Evolutionary conservation across 2,888 invertebrate genomes (phyloP).

Genomic region (Lepidocyrtinus sp.): DNA sequence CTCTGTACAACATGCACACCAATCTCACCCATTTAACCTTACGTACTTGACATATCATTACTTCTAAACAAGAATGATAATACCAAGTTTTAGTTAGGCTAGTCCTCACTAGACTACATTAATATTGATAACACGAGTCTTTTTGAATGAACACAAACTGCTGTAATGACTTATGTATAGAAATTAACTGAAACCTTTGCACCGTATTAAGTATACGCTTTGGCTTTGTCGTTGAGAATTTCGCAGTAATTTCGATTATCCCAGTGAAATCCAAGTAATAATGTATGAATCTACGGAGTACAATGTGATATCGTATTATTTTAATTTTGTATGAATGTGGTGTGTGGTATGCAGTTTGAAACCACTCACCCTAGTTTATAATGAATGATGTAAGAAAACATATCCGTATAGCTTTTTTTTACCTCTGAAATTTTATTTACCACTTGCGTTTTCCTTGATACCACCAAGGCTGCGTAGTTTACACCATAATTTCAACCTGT

Average conservation of each 20-base stretch:
- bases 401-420: conserved; percentile 27
- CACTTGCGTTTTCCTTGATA: conserved; percentile 36
- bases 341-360: no score
- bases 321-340: conserved; percentile 1
- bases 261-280: conserved; percentile 17
- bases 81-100: not conserved
- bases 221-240: not conserved
- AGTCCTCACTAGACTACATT: conserved; percentile 27
- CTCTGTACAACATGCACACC: conserved; percentile 24
- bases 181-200: conserved; percentile 45
- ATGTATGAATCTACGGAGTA: not conserved
- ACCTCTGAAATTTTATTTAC: conserved; percentile 29
- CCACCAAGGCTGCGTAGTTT: conserved; percentile 34
- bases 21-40: conserved; percentile 3
- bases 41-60: conserved; percentile 13
- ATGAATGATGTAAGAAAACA: not conserved
- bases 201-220: conserved; percentile 1
- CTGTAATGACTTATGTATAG: conserved; percentile 48
- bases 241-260: conserved; percentile 18
- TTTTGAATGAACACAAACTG: conserved; percentile 3
- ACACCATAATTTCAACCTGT: conserved; percentile 47
- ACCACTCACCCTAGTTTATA: not conserved
- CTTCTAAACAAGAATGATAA: conserved; percentile 29
- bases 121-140: conserved; percentile 55
- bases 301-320: not conserved